Evolutionary conservation across 2,888 invertebrate genomes (phyloP), one percentile per base, ranked within the genome.

Genomic region (Meteorus colon): DNA sequence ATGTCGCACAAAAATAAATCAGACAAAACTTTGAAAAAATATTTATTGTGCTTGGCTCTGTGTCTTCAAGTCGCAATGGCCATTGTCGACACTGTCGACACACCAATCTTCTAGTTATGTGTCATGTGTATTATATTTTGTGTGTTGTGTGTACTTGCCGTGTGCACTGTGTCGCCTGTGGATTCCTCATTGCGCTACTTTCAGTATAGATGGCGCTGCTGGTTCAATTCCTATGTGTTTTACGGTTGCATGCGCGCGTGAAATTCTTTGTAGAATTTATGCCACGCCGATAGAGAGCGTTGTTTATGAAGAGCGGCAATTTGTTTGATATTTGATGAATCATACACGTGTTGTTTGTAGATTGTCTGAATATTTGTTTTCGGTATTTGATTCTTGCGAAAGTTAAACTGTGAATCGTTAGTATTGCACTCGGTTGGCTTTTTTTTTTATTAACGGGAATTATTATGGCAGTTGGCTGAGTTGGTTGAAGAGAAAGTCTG

Each of bases 21-120:
- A 10, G 37, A 37, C 34, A 6, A 60, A 71, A 59, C 77, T 78
- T 78, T 79, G 80, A 81, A 81, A 24, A 81, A 81, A 74, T 76
- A 80, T 78, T 80, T 77, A 81, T 80, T 81, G 82, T 81, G 83
- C 82, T 83, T 84, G 86, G 85, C 41, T 85, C 86, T 82, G 86
- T 83, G 79, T 81, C 84, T 81, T 84, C 82, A 84, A 80, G 83
- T 86, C 85, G 86, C 76, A 79, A 78, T 80, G 76, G 79, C 87
- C 87, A 87, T 87, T 87, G 86, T 86, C 84, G 86, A 80, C 78
- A 78, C 76, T 79, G 75, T 76, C 74, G 70, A 37, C 34, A 62
- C 65, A 59, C 62, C 62, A 59, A 65, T 19, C n/a, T n/a, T 55
- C 31, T 51, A n/a, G 24, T 37, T 34, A 66, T 37, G 55, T 55